These are phyloP conservation scores for Dynastes maya DNA, from an alignment of 2,888 invertebrate genomes.

Conservation along the genomic window DNA sequence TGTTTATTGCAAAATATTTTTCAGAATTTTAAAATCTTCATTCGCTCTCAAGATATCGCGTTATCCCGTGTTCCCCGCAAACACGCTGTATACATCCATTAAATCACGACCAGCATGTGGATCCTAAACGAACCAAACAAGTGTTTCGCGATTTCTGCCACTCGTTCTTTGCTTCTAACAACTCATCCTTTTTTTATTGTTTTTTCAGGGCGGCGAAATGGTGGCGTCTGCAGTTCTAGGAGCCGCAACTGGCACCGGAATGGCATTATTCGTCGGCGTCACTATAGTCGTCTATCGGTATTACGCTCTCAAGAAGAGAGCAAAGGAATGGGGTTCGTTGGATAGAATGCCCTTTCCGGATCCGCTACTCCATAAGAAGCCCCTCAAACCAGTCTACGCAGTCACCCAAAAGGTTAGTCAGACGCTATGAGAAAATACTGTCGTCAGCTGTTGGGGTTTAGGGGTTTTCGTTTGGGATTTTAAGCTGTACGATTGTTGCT, in stretches of 20 bases:
- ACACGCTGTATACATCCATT: too few relatives aligned
- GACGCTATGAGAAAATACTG: conserved; percentile 40
- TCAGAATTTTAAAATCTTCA: too few relatives aligned
- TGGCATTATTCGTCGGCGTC: conserved; percentile 78
- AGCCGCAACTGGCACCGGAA: conserved; percentile 78
- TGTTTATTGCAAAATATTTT: too few relatives aligned
- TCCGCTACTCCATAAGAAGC: conserved; percentile 50
- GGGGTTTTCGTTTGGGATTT: too few relatives aligned
- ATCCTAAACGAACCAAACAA: too few relatives aligned
- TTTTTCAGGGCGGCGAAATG: conserved; percentile 66
- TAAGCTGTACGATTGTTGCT: neutral
- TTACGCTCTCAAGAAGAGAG: conserved; percentile 74
- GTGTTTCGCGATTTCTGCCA: too few relatives aligned
- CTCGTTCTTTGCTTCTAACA: too few relatives aligned
- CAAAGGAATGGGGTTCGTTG: conserved; percentile 75
- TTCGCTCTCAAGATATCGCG: too few relatives aligned
- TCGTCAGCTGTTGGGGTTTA: neutral
- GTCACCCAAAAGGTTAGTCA: conserved; percentile 64
- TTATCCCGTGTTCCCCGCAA: too few relatives aligned
- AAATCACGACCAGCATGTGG: too few relatives aligned
- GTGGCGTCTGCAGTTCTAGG: conserved; percentile 79
- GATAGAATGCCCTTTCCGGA: conserved; percentile 63
- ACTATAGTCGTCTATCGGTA: conserved; percentile 80
- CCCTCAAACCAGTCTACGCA: conserved; percentile 61
- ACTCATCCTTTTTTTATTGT: neutral